Percentiles rank a stretch among this genome's conserved stretches.
These are phyloP conservation scores for Troides oblongomaculatus DNA, from an alignment of 2,888 invertebrate species.

Conservation along the genomic window DNA sequence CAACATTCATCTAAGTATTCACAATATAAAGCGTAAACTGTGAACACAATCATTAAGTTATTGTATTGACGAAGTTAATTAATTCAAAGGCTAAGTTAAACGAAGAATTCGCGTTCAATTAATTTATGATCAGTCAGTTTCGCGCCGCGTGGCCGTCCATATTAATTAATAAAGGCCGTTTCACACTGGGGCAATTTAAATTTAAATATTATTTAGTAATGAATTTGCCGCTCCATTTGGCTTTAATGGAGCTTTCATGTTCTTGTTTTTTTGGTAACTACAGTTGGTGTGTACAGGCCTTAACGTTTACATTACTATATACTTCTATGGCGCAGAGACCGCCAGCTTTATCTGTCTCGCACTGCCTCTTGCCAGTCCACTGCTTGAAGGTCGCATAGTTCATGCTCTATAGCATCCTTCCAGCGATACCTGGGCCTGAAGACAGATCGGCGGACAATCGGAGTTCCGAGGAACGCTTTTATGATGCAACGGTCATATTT, in stretches of 20 bases:
- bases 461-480: too few species aligned
- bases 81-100: slow-evolving; percentile 23
- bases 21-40: neutral
- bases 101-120: slow-evolving; percentile 18
- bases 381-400: too few species aligned
- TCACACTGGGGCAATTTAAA: slow-evolving; percentile 3
- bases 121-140: slow-evolving; percentile 25
- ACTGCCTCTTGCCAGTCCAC: too few species aligned
- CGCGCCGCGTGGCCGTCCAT: slow-evolving; percentile 20
- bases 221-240: neutral
- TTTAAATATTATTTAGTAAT: neutral
- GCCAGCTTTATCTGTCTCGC: too few species aligned
- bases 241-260: neutral
- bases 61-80: slow-evolving; percentile 6
- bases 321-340: too few species aligned
- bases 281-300: neutral
- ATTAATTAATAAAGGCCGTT: slow-evolving; percentile 22
- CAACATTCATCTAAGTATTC: too few species aligned
- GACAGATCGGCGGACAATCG: too few species aligned
- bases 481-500: too few species aligned
- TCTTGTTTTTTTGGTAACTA: neutral
- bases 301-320: neutral
- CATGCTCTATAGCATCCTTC: too few species aligned
- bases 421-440: too few species aligned
- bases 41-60: neutral